phyloP scores from a whole-genome alignment of 2,888 invertebrate species.

The Dusona sp. region DNA sequence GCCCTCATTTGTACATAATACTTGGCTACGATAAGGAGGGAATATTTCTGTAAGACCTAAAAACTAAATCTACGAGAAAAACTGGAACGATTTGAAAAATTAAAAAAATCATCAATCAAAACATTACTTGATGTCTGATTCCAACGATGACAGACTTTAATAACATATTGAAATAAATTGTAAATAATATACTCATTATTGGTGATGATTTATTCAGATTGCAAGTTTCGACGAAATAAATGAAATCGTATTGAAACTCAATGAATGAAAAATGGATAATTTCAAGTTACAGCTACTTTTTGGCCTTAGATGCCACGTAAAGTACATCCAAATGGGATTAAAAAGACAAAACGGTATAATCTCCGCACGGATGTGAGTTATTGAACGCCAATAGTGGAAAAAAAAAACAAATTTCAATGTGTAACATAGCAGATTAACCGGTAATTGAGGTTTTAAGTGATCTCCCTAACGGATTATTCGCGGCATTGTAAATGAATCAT shows the following conservation, averaged over 20 bases:
- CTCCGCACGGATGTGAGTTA: not conserved
- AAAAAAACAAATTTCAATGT: not conserved
- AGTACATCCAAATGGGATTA: not conserved
- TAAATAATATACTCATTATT: not conserved
- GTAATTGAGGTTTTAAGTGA: not conserved
- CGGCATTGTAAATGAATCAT: not conserved
- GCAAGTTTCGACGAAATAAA: not conserved
- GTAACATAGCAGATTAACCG: not conserved
- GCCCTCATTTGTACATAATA: too few species aligned
- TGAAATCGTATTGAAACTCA: not conserved
- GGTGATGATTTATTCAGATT: not conserved
- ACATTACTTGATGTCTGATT: too few species aligned
- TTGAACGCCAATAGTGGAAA: not conserved
- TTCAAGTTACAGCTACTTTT: not conserved
- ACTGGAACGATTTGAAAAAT: too few species aligned
- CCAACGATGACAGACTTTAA: too few species aligned
- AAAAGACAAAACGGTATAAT: not conserved
- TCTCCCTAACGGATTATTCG: not conserved
- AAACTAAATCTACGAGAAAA: too few species aligned
- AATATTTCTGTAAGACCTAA: too few species aligned
- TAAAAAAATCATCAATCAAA: too few species aligned
- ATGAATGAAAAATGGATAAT: not conserved
- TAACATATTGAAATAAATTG: too few species aligned
- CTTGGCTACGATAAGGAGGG: too few species aligned
- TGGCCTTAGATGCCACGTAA: not conserved